Conservation (phyloP, 2,797 vertebrate species). For the Dendrocincla tyrannina region DNA sequence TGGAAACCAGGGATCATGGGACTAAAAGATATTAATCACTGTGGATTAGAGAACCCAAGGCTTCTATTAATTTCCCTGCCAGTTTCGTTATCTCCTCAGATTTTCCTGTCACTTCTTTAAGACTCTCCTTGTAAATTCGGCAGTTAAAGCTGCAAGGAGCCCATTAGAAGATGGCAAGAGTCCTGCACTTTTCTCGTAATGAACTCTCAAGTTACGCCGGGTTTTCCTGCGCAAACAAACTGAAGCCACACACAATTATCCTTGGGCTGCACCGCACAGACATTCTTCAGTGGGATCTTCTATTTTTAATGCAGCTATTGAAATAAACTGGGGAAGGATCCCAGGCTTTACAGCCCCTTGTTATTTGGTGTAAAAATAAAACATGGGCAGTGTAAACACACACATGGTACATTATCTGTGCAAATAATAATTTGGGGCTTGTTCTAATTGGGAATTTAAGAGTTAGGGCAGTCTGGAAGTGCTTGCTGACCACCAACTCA, state of each 20-base stretch:
- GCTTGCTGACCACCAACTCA: neutral
- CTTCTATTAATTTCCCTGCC: conserved; percentile 76
- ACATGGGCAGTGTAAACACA: neutral
- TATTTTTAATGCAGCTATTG: conserved; percentile 54
- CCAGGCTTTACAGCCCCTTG: neutral
- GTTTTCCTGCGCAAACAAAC: conserved; percentile 72
- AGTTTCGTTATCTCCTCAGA: conserved; percentile 76
- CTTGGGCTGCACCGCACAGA: neutral
- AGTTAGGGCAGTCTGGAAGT: neutral
- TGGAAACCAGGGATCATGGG: conserved; percentile 75
- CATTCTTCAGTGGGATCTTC: conserved; percentile 49
- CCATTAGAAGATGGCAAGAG: conserved; percentile 79
- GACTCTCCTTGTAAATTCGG: conserved; percentile 75
- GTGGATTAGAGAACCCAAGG: conserved; percentile 73
- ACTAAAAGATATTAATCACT: conserved; percentile 76
- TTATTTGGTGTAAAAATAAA: conserved; percentile 39
- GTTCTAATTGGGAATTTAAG: neutral
- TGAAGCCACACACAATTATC: conserved; percentile 72
- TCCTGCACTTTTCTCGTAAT: conserved; percentile 76
- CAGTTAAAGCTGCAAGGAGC: conserved; percentile 64
- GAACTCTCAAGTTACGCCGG: conserved; percentile 76
- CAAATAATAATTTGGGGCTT: neutral
- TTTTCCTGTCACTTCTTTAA: conserved; percentile 78
- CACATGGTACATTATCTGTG: accelerated
- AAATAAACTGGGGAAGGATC: neutral